Conservation (phyloP, 1,140 invertebrate species). For the Stenopsyche tienmushanensis region DNA sequence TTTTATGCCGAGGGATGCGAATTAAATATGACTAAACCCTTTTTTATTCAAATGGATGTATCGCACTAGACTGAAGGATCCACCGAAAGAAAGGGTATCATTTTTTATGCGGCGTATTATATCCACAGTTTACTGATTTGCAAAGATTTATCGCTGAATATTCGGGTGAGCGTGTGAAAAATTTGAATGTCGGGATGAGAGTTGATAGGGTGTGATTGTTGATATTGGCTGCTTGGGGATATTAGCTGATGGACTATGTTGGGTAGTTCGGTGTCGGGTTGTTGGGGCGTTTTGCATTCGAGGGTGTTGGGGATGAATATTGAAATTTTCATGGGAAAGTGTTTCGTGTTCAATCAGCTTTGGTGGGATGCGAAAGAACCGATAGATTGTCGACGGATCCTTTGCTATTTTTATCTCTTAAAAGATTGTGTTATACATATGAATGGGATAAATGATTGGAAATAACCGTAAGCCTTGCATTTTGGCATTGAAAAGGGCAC, state of each 20-base stretch:
- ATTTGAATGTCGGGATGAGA: constrained; percentile 33
- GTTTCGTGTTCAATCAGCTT: constrained; percentile 17
- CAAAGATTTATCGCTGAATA: constrained; percentile 40
- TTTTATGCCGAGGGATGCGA: constrained; percentile 35
- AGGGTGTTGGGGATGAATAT: constrained; percentile 28
- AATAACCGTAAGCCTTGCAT: neutral
- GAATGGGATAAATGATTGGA: constrained; percentile 5
- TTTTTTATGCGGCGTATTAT: constrained; percentile 32
- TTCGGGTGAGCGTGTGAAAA: constrained; percentile 39
- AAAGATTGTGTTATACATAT: constrained; percentile 4
- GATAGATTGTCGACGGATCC: constrained; percentile 20
- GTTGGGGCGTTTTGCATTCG: constrained; percentile 14
- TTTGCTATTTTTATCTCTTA: constrained; percentile 5
- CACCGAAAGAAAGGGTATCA: constrained; percentile 38
- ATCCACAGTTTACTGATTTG: constrained; percentile 38
- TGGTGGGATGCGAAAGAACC: constrained; percentile 9
- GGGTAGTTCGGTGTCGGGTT: too few species aligned
- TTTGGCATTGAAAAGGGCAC: neutral
- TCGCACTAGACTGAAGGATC: constrained; percentile 41
- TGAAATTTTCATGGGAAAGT: constrained; percentile 42
- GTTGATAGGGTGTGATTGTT: constrained; percentile 10
- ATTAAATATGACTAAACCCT: constrained; percentile 36
- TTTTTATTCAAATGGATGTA: constrained; percentile 42
- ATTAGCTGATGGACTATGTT: too few species aligned
- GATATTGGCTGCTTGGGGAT: too few species aligned